Evolutionary conservation across 2,113 vertebrate genomes (phyloP), one percentile per base, ranked within the genome.

Genomic region (Labeo rohita): DNA sequence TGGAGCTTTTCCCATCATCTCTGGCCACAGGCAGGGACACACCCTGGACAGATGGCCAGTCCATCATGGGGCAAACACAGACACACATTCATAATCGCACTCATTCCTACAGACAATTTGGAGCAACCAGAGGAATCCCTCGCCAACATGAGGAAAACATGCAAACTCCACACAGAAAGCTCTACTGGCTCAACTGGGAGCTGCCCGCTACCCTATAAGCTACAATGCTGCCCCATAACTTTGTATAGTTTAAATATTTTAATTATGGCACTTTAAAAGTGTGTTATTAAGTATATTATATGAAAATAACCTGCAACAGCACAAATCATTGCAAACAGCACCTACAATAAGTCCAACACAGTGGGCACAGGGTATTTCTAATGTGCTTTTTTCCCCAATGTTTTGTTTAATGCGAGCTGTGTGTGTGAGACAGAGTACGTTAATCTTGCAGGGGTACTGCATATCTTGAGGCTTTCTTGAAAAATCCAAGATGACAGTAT

Each of bases 401-500:
- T n/a, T 49, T 45, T 74, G 7, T 49, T 49, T 59, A 39, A 45
- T 49, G 45, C 23, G n/a, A 45, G 21, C 21, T 49, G 45, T 49
- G 72, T 74, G 72, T 74, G 39, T 47, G 18, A 73, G 18, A 45
- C 11, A 23, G 11, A 49, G 45, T 74, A 23, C 21, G 11, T 23
- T 75, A 49, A 50, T 75, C 72, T 23, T 75, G n/a, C n/a, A 49
- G 45, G 23, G 11, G 45, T 28, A 49, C n/a, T 49, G 45, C n/a
- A 50, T 75, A n/a, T n/a, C 11, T 23, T 75, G 21, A 74, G 45
- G 43, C 45, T 74, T 74, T 74, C 75, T 54, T 54, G 75, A 78
- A 39, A 78, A 56, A 78, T 56, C 28, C 50, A 54, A 56, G 13
- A 79, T 50, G 56, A 79, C 81, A 16, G 21, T 85, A 50, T 34